Evolutionary conservation across 2,113 vertebrate species (phyloP).

Genomic region (Malurus cyaneus): DNA sequence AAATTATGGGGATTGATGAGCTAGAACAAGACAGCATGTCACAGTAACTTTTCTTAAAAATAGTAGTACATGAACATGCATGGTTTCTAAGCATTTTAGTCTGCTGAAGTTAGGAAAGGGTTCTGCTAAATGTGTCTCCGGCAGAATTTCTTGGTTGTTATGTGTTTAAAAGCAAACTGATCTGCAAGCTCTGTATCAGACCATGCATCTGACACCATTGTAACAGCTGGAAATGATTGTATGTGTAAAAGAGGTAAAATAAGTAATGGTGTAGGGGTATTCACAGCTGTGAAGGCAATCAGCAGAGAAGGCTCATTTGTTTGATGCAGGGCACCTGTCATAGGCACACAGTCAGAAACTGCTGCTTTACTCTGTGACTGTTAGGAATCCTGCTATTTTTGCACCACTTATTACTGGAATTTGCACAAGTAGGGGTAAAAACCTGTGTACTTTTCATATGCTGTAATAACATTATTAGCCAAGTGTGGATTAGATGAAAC

Average conservation of each 20-base stretch:
- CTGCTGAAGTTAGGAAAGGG: background rate
- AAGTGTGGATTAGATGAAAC: accelerated
- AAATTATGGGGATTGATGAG: background rate
- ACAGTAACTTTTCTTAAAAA: background rate
- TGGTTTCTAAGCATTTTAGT: background rate
- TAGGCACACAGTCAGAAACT: background rate
- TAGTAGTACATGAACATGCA: accelerated
- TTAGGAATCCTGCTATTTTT: background rate
- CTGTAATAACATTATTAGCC: background rate
- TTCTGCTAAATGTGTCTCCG: background rate
- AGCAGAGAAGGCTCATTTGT: background rate
- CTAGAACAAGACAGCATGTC: background rate
- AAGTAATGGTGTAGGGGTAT: background rate
- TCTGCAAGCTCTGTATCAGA: background rate
- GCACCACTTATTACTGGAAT: background rate
- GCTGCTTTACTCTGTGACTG: background rate
- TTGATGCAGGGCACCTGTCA: background rate
- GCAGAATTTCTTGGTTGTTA: background rate
- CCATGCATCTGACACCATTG: background rate
- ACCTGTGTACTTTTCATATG: background rate
- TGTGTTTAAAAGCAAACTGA: background rate
- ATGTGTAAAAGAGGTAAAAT: background rate
- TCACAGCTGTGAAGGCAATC: background rate
- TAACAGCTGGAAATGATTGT: background rate
- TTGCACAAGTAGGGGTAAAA: background rate